phyloP scores from a whole-genome alignment of 2,888 invertebrate species.

The Sussaba pulchella region DNA sequence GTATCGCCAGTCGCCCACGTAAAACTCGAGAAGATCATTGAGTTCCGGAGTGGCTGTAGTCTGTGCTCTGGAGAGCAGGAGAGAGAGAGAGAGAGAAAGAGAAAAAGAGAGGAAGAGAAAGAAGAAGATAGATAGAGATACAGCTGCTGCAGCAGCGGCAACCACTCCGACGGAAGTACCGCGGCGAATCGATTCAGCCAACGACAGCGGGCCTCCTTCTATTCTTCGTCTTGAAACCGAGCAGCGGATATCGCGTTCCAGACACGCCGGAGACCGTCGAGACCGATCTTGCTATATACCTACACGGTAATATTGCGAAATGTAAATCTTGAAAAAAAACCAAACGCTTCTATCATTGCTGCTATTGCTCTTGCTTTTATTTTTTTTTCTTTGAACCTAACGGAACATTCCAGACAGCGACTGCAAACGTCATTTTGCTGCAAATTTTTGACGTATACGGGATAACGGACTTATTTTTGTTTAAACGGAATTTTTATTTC shows the following conservation, averaged over 20 bases:
- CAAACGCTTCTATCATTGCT: background rate
- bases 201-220: conserved; percentile 27
- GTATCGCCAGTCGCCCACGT: conserved; percentile 58
- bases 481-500: too few relatives aligned
- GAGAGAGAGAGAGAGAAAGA: background rate
- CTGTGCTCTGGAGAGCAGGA: background rate
- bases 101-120: too few relatives aligned
- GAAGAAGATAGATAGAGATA: conserved; percentile 17
- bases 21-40: conserved; percentile 68
- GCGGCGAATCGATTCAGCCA: conserved; percentile 46
- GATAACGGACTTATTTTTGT: too few relatives aligned
- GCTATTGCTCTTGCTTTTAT: too few relatives aligned
- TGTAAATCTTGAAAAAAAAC: conserved; percentile 17
- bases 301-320: conserved; percentile 32
- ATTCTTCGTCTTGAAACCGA: conserved; percentile 26
- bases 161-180: conserved; percentile 25
- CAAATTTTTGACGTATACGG: too few relatives aligned
- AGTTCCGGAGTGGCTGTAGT: conserved; percentile 60
- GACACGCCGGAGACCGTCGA: background rate
- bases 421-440: too few relatives aligned
- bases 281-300: background rate
- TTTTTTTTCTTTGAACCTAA: too few relatives aligned
- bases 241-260: conserved; percentile 35
- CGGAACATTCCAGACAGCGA: too few relatives aligned
- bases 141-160: conserved; percentile 3